A percentile compares a stretch with the other conserved stretches of the same genome.
Conservation (phyloP, 2,113 vertebrate species). For the Antidorcas marsupialis region DNA sequence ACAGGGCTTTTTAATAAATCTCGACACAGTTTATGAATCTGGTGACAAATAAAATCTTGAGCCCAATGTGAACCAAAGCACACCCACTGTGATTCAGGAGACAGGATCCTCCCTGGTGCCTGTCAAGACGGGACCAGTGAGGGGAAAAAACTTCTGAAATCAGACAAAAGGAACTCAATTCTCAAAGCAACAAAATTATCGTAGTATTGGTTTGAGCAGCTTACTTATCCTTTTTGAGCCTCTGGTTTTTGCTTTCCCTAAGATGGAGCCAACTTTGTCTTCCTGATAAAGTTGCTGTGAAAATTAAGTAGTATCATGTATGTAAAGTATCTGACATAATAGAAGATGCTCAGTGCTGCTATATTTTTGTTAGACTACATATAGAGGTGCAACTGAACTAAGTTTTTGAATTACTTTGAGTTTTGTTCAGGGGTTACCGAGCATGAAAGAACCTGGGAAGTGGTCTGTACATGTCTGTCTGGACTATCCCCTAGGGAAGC, state of each 20-base stretch:
- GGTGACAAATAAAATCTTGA: background rate
- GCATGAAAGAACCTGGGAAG: background rate
- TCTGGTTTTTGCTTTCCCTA: background rate
- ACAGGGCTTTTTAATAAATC: background rate
- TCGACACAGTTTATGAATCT: background rate
- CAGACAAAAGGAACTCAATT: background rate
- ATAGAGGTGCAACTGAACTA: background rate
- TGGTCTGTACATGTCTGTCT: background rate
- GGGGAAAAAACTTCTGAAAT: background rate
- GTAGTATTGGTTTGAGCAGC: background rate
- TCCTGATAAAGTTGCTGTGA: background rate
- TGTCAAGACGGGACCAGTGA: background rate
- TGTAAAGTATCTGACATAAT: background rate
- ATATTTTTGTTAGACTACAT: background rate
- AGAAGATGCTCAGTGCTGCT: background rate
- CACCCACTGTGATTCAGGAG: background rate
- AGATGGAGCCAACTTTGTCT: background rate
- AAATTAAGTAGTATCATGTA: background rate
- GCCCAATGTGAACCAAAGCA: constrained; percentile 23
- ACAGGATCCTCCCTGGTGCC: background rate
- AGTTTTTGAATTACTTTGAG: background rate
- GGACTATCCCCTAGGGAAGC: background rate
- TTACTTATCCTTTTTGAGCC: background rate
- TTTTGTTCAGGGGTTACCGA: background rate
- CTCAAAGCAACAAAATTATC: background rate